These are phyloP conservation scores for Perodicticus potto DNA, from an alignment of 2,797 vertebrate genomes.

Conservation along the genomic window DNA sequence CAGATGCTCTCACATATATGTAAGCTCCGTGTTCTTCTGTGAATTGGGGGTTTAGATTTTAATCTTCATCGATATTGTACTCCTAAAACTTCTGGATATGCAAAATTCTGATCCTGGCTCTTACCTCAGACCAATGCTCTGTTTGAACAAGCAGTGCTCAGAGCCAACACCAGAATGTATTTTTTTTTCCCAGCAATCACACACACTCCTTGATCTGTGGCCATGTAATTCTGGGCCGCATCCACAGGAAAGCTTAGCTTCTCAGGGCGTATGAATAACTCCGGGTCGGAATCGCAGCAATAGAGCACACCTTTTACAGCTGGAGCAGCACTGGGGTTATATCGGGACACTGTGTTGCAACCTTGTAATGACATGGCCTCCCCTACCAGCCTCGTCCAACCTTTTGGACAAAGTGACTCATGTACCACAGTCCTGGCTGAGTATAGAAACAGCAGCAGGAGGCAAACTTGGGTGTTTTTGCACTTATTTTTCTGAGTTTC, in stretches of 20 bases:
- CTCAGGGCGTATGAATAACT: background rate
- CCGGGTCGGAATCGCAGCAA: background rate
- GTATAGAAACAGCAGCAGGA: conserved; percentile 86
- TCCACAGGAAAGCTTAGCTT: background rate
- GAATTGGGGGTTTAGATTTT: background rate
- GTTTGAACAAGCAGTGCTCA: background rate
- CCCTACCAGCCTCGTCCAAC: conserved; percentile 74
- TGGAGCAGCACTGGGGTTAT: conserved; percentile 25
- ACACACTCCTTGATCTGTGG: background rate
- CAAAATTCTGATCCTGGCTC: background rate
- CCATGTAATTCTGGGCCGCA: background rate
- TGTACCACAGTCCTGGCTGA: conserved; percentile 82
- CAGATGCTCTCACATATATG: background rate
- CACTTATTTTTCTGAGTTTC: conserved; percentile 86
- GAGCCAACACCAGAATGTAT: background rate
- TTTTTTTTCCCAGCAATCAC: background rate
- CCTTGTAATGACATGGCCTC: conserved; percentile 81
- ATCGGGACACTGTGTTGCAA: conserved; percentile 81
- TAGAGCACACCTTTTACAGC: conserved; percentile 51
- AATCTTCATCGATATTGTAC: background rate
- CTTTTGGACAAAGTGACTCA: conserved; percentile 86
- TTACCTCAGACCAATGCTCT: background rate
- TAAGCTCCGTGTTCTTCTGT: background rate
- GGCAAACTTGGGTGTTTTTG: conserved; percentile 84
- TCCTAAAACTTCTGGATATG: background rate